Base-by-base conservation (phyloP, 2,113 vertebrate species). In the Sinocyclocheilus rhinocerous region DNA sequence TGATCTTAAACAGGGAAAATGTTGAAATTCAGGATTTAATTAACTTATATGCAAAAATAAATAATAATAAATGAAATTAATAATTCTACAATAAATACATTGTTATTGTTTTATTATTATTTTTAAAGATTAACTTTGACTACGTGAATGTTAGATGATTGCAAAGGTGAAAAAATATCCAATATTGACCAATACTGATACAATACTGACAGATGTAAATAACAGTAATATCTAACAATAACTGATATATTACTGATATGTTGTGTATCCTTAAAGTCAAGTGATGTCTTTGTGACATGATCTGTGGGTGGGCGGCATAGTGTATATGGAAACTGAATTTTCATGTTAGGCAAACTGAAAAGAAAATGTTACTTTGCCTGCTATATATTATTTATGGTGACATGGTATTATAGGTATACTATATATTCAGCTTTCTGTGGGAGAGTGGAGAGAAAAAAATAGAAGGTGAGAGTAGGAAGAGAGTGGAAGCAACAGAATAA, bases 361-460 rank as follows among this genome's bases (percentile, higher is more conserved):
- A 42, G 42, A 45, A 45, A 45, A 45, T 45, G 3, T 45, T 45
- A 10, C 42, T 45, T 45, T 11, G 18, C 18, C 33, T 70, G 36
- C 67, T 5, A 0, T 52, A 52, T 16, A 52, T 52, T 16, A 52
- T 52, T 52, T 29, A 36, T 70, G 4, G 7, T 8, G 67, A 69
- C 33, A 0, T 0, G 4, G 45, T 50, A 50, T 50, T 12, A 13
- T 50, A 50, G 48, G 48, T 50, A 3, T 50, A 4, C 48, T 4
- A 50, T 78, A 36, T 78, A 78, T 57, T 85, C 70, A 76, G 84
- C 65, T 90, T 86, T 77, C 73, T 81, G 80, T 59, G 48, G 76
- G 78, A 85, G 76, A 84, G 63, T 70, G 63, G 12, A 76, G 61
- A 76, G 55, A 77, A 29, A 81, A 55, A 88, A 77, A 70, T 70